A percentile compares a stretch with the other conserved stretches of the same genome.
These are phyloP conservation scores for Sturmia bella DNA, from an alignment of 2,888 invertebrate species.

Conservation along the genomic window DNA sequence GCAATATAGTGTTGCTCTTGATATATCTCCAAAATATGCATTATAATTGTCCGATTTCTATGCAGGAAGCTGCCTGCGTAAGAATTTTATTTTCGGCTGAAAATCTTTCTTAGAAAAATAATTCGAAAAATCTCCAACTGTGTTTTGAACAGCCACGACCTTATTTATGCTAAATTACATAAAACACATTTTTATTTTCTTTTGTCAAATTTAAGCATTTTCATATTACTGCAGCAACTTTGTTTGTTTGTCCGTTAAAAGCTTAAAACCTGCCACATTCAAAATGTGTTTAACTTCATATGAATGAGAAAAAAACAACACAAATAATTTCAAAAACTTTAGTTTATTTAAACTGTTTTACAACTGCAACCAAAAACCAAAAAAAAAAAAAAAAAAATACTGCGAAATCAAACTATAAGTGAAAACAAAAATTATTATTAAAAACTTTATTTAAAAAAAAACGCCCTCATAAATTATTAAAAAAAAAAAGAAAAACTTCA, in stretches of 20 bases:
- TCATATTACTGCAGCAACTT: background rate
- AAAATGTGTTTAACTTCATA: background rate
- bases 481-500: conserved; percentile 9
- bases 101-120: too few relatives aligned
- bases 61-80: too few relatives aligned
- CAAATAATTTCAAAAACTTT: conserved; percentile 4
- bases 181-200: too few relatives aligned
- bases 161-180: too few relatives aligned
- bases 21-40: too few relatives aligned
- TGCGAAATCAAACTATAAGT: conserved; percentile 8
- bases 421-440: conserved; percentile 3
- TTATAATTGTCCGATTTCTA: too few relatives aligned
- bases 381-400: background rate
- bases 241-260: background rate
- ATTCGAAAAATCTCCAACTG: too few relatives aligned
- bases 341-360: conserved; percentile 1
- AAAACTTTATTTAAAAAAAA: conserved; percentile 24
- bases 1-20: too few relatives aligned
- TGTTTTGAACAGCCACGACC: too few relatives aligned
- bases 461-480: conserved; percentile 62
- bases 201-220: background rate
- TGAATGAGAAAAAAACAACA: background rate
- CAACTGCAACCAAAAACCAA: conserved; percentile 7
- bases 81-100: too few relatives aligned
- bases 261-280: conserved; percentile 23